Conservation (phyloP, 2,797 vertebrate species). For the Sebastes taczanowskii region DNA sequence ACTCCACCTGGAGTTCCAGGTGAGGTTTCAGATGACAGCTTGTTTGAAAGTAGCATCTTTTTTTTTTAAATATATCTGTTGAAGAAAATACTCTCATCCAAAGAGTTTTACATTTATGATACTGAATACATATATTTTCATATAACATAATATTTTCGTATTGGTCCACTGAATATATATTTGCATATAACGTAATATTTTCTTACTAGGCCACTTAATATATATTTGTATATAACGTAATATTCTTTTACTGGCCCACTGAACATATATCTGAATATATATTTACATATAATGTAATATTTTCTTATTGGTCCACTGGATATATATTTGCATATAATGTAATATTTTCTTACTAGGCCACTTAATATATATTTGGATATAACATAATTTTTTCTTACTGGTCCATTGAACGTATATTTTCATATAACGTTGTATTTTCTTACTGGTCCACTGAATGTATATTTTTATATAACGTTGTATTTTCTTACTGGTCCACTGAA, state of each 20-base stretch:
- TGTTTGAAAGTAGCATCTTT: background rate
- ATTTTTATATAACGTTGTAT: background rate
- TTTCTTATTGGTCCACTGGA: background rate
- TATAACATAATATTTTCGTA: background rate
- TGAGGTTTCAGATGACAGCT: constrained; percentile 52
- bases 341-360: constrained; percentile 44
- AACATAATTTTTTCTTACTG: too few relatives aligned
- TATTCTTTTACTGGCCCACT: constrained; percentile 67
- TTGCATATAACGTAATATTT: background rate
- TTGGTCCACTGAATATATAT: background rate
- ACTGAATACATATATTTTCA: background rate
- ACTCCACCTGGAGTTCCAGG: constrained; percentile 92
- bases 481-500: background rate
- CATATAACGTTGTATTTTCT: background rate
- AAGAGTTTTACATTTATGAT: background rate
- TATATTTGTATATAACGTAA: background rate
- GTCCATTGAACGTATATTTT: background rate
- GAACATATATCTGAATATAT: constrained; percentile 45
- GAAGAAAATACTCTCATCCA: background rate
- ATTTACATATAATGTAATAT: background rate
- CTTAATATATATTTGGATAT: too few relatives aligned
- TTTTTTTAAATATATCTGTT: background rate
- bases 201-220: background rate
- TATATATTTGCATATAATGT: background rate
- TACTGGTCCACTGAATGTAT: background rate